phyloP scores from a whole-genome alignment of 2,113 vertebrate species.

The Gobius niger region DNA sequence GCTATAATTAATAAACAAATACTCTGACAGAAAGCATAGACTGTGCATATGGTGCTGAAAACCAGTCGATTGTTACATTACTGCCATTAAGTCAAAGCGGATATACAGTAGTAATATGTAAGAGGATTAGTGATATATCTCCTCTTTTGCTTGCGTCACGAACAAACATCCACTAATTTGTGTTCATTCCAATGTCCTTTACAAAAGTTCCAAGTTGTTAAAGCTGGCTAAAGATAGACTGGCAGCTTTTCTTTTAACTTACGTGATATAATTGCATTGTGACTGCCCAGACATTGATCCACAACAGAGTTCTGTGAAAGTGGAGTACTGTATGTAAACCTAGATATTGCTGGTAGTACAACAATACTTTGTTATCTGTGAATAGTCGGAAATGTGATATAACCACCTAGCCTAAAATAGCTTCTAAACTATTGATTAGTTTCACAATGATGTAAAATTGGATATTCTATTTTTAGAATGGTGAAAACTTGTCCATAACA shows the following conservation, averaged over 20 bases:
- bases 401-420: constrained; percentile 30
- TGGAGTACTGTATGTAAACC: neutral
- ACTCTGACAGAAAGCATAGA: neutral
- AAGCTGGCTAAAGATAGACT: neutral
- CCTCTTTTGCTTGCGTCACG: constrained; percentile 7
- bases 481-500: too few species aligned
- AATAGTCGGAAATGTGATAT: constrained; percentile 38
- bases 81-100: constrained; percentile 7
- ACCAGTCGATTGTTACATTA: neutral
- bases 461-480: too few species aligned
- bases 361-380: constrained; percentile 23
- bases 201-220: neutral
- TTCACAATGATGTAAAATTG: too few species aligned
- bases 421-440: too few species aligned
- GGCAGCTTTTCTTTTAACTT: constrained; percentile 1
- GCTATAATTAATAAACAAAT: neutral
- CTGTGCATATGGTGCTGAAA: neutral
- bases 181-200: neutral
- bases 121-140: constrained; percentile 14
- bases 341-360: neutral
- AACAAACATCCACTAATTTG: neutral
- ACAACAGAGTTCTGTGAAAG: neutral
- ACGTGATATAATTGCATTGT: neutral
- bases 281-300: neutral
- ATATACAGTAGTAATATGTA: constrained; percentile 3